Percentiles rank a stretch among this genome's conserved stretches.
Evolutionary conservation across 53 echinoderm and acorn worm genomes (phyloP).

Genomic region (Mesocentrotus franciscanus): DNA sequence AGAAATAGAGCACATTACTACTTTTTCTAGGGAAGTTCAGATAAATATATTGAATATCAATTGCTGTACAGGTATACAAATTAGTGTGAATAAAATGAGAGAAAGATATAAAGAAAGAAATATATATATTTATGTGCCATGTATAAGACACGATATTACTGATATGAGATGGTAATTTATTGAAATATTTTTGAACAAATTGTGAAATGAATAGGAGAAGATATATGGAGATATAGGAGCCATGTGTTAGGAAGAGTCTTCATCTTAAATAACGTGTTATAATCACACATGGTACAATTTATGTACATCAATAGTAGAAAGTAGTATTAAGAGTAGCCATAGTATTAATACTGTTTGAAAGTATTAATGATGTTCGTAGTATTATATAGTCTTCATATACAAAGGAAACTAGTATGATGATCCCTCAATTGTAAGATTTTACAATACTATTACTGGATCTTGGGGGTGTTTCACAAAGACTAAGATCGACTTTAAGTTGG

Average conservation of each 20-base stretch:
- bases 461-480: too few species aligned
- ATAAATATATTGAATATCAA: not conserved
- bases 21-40: not conserved
- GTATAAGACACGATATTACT: not conserved
- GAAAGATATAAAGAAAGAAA: not conserved
- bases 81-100: not conserved
- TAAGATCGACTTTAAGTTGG: too few species aligned
- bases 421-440: not conserved
- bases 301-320: not conserved
- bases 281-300: not conserved
- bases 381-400: not conserved
- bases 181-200: slow-evolving; percentile 35
- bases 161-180: slow-evolving; percentile 7
- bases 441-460: not conserved
- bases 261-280: not conserved
- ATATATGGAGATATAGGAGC: not conserved
- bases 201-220: not conserved
- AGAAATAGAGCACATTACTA: not conserved
- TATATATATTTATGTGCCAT: slow-evolving; percentile 16
- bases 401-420: not conserved
- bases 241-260: not conserved
- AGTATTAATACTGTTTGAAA: not conserved
- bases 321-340: not conserved
- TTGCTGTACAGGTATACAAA: slow-evolving; percentile 2
- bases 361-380: not conserved